Base-by-base conservation (phyloP, 2,113 vertebrate species). In the Leucosticte australis region DNA sequence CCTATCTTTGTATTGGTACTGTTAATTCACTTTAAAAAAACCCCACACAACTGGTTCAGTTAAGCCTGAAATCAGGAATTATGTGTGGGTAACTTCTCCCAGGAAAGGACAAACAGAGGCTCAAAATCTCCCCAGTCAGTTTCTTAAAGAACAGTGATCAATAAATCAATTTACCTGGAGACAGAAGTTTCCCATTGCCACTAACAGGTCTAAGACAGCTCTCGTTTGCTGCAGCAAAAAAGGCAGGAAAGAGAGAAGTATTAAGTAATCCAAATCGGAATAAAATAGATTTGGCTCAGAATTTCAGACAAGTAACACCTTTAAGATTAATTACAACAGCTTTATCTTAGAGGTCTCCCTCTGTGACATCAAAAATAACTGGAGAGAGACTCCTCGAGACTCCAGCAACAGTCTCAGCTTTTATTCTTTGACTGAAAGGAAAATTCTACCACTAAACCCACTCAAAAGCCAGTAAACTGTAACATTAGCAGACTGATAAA, bases 171-270 rank as follows among this genome's bases (percentile, higher is more conserved):
- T 94, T 98, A 99, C 99, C 99, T 98, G 99, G 99, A 97, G 98
- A 98, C 85, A 99, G 98, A 74, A 99, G 98, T 94, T 98, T 99
- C 95, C 99, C 99, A 24, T 97, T 97, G 92, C 96, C 97, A 50
- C 98, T 97, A 64, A 98, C 70, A 90, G 99, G 98, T 89, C 99
- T 98, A 92, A 99, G 96, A 96, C 99, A 99, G 96, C 94, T 99
- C 64, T 97, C 94, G 21, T 97, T 97, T 96, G 94, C 99, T 99
- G 95, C 11, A 93, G 92, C 33, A 68, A 28, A 86, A 96, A 89
- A 60, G 85, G 42, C 31, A 84, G 44, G 35, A 39, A 50, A 89
- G 44, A 81, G 10, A 52, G 10, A 41, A 7, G 19, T 4, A 65
- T 41, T 55, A 56, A 63, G 3, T 11, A 50, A 64, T 35, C 37